These are phyloP conservation scores for Antheraea mylitta DNA, from an alignment of 1,140 invertebrate species.

Conservation along the genomic window DNA sequence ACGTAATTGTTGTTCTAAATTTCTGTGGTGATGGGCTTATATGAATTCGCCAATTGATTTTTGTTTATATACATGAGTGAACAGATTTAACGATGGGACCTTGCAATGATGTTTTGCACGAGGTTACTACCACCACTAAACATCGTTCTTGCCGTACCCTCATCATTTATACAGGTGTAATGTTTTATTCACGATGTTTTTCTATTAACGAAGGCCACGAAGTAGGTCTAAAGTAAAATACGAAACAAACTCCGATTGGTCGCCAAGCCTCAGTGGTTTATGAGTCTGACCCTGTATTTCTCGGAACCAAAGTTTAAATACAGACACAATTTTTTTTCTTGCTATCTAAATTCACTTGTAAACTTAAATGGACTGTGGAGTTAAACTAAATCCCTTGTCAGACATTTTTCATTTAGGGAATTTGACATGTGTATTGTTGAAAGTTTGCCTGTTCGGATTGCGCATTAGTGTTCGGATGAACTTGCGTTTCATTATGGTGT, in stretches of 20 bases:
- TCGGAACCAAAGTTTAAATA: background rate
- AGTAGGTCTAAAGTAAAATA: constrained; percentile 1
- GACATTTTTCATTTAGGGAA: constrained; percentile 49
- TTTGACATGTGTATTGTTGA: constrained; percentile 31
- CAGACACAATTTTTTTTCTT: background rate
- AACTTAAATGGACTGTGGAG: too few relatives aligned
- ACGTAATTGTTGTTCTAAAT: too few relatives aligned
- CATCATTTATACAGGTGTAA: background rate
- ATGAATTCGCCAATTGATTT: too few relatives aligned
- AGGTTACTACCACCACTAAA: background rate
- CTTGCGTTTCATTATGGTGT: constrained; percentile 21
- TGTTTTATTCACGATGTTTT: background rate
- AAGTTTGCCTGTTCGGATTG: constrained; percentile 30
- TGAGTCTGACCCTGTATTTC: background rate
- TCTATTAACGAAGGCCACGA: background rate
- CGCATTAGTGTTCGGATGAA: constrained; percentile 29
- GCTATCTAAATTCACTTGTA: too few relatives aligned
- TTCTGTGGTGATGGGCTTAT: too few relatives aligned
- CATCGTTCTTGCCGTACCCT: background rate
- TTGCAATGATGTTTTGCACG: background rate
- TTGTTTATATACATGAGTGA: too few relatives aligned
- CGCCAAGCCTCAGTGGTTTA: background rate
- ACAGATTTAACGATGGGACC: background rate
- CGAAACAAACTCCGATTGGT: background rate
- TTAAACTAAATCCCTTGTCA: constrained; percentile 17